phyloP scores from a whole-genome alignment of 2,797 vertebrate species.

The Margarornis squamiger region DNA sequence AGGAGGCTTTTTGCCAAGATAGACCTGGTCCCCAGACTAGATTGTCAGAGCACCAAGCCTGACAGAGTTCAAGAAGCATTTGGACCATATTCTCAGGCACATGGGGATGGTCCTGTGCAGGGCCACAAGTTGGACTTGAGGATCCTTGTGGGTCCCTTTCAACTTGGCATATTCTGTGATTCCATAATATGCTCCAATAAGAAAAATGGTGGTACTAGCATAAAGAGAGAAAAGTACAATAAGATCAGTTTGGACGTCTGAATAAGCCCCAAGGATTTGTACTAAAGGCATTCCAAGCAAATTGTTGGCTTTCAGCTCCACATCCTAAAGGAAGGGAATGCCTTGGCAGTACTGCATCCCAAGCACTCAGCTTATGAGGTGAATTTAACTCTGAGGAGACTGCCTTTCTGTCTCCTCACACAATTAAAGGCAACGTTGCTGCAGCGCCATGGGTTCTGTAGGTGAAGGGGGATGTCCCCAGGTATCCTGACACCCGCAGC shows the following conservation, averaged over 20 bases:
- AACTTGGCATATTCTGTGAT: background rate
- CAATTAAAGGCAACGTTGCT: background rate
- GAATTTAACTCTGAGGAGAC: background rate
- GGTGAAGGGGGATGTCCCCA: background rate
- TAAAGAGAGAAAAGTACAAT: background rate
- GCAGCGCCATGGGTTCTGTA: background rate
- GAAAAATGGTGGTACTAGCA: background rate
- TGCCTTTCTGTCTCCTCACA: background rate
- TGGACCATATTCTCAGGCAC: background rate
- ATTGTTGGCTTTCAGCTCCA: conserved; percentile 6
- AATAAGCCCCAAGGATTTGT: conserved; percentile 31
- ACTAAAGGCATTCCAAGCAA: conserved; percentile 3
- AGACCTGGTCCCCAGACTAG: background rate
- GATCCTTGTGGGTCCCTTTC: background rate
- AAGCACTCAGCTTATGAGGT: background rate
- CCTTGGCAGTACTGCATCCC: background rate
- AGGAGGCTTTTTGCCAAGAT: background rate
- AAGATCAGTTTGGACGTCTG: background rate
- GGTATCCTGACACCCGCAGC: background rate
- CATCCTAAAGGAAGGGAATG: conserved; percentile 44
- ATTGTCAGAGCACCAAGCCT: background rate
- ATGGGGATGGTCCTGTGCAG: background rate
- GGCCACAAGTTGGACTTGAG: background rate
- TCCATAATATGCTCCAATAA: background rate
- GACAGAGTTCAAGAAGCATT: background rate